Percentiles rank a stretch among this genome's conserved stretches.
Conservation (phyloP, 2,888 invertebrate species). For the Drosophila testacea region DNA sequence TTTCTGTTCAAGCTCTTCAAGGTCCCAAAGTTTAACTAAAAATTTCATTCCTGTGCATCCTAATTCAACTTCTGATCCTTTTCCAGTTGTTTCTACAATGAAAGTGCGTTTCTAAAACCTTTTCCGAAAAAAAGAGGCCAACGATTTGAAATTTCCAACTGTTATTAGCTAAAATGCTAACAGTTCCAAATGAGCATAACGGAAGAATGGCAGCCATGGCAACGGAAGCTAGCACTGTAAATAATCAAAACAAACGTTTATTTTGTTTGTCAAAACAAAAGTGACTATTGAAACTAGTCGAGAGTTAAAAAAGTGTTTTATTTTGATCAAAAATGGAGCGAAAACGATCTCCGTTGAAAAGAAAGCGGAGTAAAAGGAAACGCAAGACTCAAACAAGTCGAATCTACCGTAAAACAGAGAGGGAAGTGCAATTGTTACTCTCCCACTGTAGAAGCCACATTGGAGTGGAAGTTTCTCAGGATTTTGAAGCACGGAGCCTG, state of each 20-base stretch:
- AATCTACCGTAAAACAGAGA: slow-evolving; percentile 75
- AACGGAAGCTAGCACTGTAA: slow-evolving; percentile 8
- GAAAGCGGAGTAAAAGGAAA: slow-evolving; percentile 40
- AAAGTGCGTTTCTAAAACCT: too few relatives aligned
- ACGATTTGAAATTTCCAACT: neutral
- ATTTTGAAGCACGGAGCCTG: slow-evolving; percentile 55
- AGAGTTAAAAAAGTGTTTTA: neutral
- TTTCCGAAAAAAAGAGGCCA: too few relatives aligned
- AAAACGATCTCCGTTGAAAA: neutral
- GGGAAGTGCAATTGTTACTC: slow-evolving; percentile 74
- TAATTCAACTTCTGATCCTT: too few relatives aligned
- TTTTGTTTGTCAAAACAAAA: neutral
- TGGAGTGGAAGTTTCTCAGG: slow-evolving; percentile 14
- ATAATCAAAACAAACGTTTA: slow-evolving; percentile 41
- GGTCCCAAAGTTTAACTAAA: too few relatives aligned
- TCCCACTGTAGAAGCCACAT: slow-evolving; percentile 23
- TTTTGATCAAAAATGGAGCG: slow-evolving; percentile 20
- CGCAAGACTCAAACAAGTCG: slow-evolving; percentile 76
- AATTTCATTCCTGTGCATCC: too few relatives aligned
- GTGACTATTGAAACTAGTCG: neutral
- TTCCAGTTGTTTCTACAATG: too few relatives aligned
- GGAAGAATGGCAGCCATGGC: slow-evolving; percentile 16
- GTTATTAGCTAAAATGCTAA: neutral
- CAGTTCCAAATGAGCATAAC: neutral
- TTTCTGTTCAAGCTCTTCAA: too few relatives aligned